Conservation (phyloP, 2,888 invertebrate genomes). For the Pyralis farinalis region DNA sequence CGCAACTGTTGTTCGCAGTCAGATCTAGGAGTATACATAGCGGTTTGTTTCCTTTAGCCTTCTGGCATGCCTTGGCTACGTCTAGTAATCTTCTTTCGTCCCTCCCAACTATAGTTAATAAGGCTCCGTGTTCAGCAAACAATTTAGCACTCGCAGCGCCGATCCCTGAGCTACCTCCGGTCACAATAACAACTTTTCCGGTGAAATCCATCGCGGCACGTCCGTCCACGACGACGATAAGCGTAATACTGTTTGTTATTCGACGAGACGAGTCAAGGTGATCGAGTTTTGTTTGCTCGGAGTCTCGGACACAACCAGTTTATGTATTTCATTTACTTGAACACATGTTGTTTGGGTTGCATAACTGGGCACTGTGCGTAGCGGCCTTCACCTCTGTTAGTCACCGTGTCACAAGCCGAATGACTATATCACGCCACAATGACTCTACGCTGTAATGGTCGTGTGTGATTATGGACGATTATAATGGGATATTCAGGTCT, state of each 20-base stretch:
- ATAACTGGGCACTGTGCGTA: too few relatives aligned
- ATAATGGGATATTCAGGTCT: too few relatives aligned
- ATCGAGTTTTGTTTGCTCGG: too few relatives aligned
- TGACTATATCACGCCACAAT: too few relatives aligned
- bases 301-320: too few relatives aligned
- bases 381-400: too few relatives aligned
- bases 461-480: too few relatives aligned
- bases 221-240: neutral
- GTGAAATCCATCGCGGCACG: constrained; percentile 38
- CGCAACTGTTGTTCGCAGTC: constrained; percentile 41
- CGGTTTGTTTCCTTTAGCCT: constrained; percentile 33
- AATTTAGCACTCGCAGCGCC: constrained; percentile 53
- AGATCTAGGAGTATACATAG: constrained; percentile 44
- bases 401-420: too few relatives aligned
- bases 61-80: constrained; percentile 39
- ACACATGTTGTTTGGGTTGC: too few relatives aligned
- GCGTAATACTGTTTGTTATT: constrained; percentile 3
- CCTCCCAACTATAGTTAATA: constrained; percentile 45
- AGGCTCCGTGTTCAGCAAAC: constrained; percentile 45
- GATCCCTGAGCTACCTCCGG: constrained; percentile 57
- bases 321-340: too few relatives aligned
- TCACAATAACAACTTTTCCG: constrained; percentile 50
- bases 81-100: constrained; percentile 40
- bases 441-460: too few relatives aligned
- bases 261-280: too few relatives aligned